A percentile compares a stretch with the other conserved stretches of the same genome.
Conservation (phyloP, 2,797 vertebrate species). For the Echeneis naucrates region DNA sequence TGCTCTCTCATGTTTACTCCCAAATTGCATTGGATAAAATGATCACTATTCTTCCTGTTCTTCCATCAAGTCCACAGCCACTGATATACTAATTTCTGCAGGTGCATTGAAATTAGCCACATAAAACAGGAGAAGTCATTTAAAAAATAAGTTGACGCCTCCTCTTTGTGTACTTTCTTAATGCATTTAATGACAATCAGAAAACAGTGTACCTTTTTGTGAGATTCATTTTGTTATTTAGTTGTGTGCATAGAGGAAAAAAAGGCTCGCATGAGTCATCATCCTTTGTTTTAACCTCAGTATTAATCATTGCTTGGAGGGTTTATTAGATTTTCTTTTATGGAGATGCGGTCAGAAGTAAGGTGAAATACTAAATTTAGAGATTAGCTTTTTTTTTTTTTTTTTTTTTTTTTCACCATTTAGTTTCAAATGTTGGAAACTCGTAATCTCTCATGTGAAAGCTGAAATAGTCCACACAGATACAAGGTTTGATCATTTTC, state of each 20-base stretch:
- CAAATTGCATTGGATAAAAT: not conserved
- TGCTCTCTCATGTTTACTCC: conserved; percentile 1
- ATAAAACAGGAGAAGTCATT: not conserved
- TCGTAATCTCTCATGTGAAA: not conserved
- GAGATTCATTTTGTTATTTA: no score
- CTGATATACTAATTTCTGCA: not conserved
- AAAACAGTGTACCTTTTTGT: not conserved
- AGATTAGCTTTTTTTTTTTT: no score
- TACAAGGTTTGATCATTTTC: not conserved
- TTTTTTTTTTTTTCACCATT: no score
- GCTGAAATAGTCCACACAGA: not conserved
- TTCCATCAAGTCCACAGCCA: not conserved
- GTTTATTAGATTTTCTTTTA: not conserved
- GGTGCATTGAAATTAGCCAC: not conserved
- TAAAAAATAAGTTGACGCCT: not conserved
- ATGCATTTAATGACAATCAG: no score
- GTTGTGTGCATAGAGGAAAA: not conserved
- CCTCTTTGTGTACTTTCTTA: not conserved
- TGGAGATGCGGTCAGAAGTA: not conserved
- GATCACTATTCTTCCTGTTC: not conserved
- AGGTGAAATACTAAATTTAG: not conserved
- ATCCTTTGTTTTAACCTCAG: not conserved
- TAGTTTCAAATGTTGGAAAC: not conserved
- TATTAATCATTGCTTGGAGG: not conserved
- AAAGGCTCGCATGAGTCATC: not conserved